Conservation (phyloP, 1,140 invertebrate genomes). For the Mylabris phalerata region DNA sequence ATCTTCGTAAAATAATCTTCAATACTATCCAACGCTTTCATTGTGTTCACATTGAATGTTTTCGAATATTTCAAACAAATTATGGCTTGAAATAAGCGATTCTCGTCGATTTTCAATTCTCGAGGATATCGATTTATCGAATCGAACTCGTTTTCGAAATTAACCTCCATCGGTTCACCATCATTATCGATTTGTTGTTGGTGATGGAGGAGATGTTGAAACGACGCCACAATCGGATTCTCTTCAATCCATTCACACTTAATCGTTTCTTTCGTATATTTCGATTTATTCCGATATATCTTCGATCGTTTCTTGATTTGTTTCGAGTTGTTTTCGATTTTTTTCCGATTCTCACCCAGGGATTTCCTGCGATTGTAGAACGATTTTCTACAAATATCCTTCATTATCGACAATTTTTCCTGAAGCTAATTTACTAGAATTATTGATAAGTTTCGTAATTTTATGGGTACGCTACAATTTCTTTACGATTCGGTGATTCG, state of each 20-base stretch:
- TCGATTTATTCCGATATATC: too few relatives aligned
- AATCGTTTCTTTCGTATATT: background rate
- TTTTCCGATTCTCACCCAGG: too few relatives aligned
- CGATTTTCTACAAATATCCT: too few relatives aligned
- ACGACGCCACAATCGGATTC: slow-evolving; percentile 4
- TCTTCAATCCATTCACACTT: background rate
- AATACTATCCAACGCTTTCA: slow-evolving; percentile 6
- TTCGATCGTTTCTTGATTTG: too few relatives aligned
- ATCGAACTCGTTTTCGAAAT: background rate
- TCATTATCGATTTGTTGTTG: background rate
- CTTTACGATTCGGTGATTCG: too few relatives aligned
- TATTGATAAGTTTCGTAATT: too few relatives aligned
- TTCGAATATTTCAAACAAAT: slow-evolving; percentile 14
- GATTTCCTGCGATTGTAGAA: too few relatives aligned
- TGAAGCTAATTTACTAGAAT: too few relatives aligned
- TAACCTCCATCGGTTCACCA: background rate
- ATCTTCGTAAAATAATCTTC: slow-evolving; percentile 21
- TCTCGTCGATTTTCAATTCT: slow-evolving; percentile 15
- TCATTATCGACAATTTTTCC: too few relatives aligned
- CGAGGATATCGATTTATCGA: background rate
- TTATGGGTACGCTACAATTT: too few relatives aligned
- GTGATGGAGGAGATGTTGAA: background rate
- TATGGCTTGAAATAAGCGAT: slow-evolving; percentile 8
- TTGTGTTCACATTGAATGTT: too few relatives aligned
- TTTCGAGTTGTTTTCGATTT: too few relatives aligned